Base-by-base conservation (phyloP, 2,113 vertebrate genomes). In the Cisticola juncidis region DNA sequence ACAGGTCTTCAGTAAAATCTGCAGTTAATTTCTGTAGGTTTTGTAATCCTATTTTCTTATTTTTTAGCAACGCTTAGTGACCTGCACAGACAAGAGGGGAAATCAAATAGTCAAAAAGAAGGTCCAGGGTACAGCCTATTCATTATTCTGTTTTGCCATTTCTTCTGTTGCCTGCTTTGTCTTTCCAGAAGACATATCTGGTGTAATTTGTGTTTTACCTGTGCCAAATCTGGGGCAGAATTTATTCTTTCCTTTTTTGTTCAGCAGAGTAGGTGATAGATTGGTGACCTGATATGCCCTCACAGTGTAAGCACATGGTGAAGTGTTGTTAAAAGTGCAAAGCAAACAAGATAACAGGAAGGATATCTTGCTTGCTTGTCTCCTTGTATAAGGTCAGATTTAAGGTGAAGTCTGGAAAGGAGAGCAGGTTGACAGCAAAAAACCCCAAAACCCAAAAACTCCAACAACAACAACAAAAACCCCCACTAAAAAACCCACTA, bases 241-340 rank as follows among this genome's bases (percentile, higher is more conserved):
- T 71, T 86, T 87, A 6, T 53, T 70, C 66, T 82, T 48, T 5
- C 14, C 2, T 19, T 73, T 86, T 71, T 82, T 54, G 12, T 64
- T 64, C 57, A 61, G n/a, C 57, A 69, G 16, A 25, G 62, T 44
- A 38, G 38, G 44, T 65, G 88, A 83, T 77, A 70, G 62, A 77
- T 23, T 70, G 54, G 45, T 47, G 81, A 90, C 85, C 78, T 78
- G 57, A n/a, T 62, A 47, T 66, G 84, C 50, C 51, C 50, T 81
- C 50, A 18, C 58, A 81, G 48, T 44, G 62, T 57, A 82, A 91
- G 82, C 50, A 94, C 84, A 62, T 1, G 2, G 42, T 77, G 54
- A 90, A 77, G 28, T 54, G 78, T 57, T 91, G 48, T 50, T 80
- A 82, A 92, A 95, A 76, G 40, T 69, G 82, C 50, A 79, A 89